Evolutionary conservation across 2,888 invertebrate genomes (phyloP).

Genomic region (Orgyia antiqua): DNA sequence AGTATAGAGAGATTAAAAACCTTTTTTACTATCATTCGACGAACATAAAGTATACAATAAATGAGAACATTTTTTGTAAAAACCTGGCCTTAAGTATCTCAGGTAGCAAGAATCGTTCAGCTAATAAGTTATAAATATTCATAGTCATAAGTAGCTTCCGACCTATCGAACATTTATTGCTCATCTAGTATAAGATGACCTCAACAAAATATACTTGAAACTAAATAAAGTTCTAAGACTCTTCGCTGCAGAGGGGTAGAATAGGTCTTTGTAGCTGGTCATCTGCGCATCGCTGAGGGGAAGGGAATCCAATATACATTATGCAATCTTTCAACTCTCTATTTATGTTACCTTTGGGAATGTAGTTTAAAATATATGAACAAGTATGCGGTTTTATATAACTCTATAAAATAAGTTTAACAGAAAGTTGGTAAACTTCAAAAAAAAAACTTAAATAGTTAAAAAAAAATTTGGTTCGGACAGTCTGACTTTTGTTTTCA

Average conservation of each 20-base stretch:
- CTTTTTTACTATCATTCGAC: not conserved
- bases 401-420: too few relatives aligned
- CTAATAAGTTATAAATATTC: conserved; percentile 76
- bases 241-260: conserved; percentile 10
- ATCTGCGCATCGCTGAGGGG: conserved; percentile 41
- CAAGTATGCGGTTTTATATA: conserved; percentile 32
- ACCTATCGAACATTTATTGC: conserved; percentile 65
- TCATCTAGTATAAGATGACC: conserved; percentile 34
- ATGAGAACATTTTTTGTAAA: conserved; percentile 12
- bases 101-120: conserved; percentile 54
- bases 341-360: conserved; percentile 66
- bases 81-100: conserved; percentile 45
- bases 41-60: too few relatives aligned
- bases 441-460: too few relatives aligned
- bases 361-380: conserved; percentile 42
- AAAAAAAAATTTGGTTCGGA: too few relatives aligned
- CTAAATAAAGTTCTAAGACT: conserved; percentile 5
- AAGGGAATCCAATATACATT: conserved; percentile 65
- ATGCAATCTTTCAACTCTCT: conserved; percentile 69
- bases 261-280: conserved; percentile 35
- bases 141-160: conserved; percentile 69
- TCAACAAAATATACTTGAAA: conserved; percentile 15
- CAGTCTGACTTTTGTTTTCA: too few relatives aligned
- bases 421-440: too few relatives aligned
- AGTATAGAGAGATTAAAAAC: too few relatives aligned